A percentile compares a stretch with the other conserved stretches of the same genome.
These are phyloP conservation scores for Amphiprion ocellaris DNA, from an alignment of 2,113 vertebrate species.

Conservation along the genomic window DNA sequence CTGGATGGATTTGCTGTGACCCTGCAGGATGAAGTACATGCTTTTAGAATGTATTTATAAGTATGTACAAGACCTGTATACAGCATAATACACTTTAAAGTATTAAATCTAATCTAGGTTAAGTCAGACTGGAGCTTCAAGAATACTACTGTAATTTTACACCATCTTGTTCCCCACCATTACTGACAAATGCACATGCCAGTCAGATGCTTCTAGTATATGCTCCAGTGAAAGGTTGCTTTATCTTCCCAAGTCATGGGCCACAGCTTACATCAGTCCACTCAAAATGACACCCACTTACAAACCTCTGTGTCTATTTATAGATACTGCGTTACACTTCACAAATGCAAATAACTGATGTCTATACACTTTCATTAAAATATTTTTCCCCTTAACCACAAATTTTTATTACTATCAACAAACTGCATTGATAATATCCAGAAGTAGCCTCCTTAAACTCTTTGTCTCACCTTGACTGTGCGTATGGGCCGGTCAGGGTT, in stretches of 20 bases:
- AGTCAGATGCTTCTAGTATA: background rate
- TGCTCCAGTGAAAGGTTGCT: background rate
- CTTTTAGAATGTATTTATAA: background rate
- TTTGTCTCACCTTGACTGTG: constrained; percentile 89
- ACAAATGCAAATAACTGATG: no score
- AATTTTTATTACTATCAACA: no score
- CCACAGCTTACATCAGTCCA: no score
- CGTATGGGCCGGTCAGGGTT: constrained; percentile 93
- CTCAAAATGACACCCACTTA: no score
- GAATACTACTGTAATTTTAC: no score
- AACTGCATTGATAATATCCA: background rate
- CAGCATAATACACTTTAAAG: background rate
- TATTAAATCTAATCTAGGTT: background rate
- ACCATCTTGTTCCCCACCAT: no score
- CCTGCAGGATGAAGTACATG: constrained; percentile 81
- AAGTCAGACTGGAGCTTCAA: no score
- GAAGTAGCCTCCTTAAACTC: background rate
- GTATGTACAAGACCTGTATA: background rate
- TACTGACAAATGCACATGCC: background rate
- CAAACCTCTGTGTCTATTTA: no score
- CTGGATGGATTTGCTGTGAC: constrained; percentile 97
- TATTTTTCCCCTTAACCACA: no score
- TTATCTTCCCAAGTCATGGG: no score
- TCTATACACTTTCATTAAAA: no score
- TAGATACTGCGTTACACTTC: no score